Evolutionary conservation across 2,888 invertebrate species (phyloP), one percentile per base, ranked within the genome.

Genomic region (Drosophila paracracens): DNA sequence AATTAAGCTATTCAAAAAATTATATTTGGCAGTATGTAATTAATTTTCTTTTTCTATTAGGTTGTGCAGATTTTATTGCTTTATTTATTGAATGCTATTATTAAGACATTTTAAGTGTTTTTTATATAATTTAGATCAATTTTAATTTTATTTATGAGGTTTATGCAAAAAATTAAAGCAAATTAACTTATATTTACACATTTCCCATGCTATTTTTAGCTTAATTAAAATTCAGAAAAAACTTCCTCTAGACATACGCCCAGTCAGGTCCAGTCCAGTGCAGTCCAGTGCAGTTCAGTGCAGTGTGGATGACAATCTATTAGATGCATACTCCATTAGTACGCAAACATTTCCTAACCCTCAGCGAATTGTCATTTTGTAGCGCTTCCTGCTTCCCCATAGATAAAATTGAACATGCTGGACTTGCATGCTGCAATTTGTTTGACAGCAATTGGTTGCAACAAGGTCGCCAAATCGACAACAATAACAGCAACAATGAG

Each of bases 311-410:
- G 27, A n/a, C 56, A 29, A 21, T 29, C 71, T 46, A 36, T 38
- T 38, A 21, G 50, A 38, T 4, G 50, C 51, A 52, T 25, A 48
- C 53, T 71, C 53, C 61, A 70, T 71, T 60, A 70, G 69, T 35
- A 53, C 5, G 5, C 10, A 63, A 33, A 33, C 63, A 62, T 62
- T 77, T 59, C 52, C 31, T 79, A 79, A 82, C 80, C 82, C 64
- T 80, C 70, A 74, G 64, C 36, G 60, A 73, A 74, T 81, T 89
- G 87, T 90, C 74, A 83, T 70, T 70, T 70, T 60, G 66, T 38
- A 53, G 48, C 53, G 70, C 70, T 82, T 82, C 91, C 87, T 88
- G 81, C 74, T 87, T 88, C 87, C 87, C 90, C 79, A 82, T 85
- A 82, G 82, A 82, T 82, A 79, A 76, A 56, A 70, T 70, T 72